Conservation (phyloP, 2,113 vertebrate species). For the Myiagra hebetior region DNA sequence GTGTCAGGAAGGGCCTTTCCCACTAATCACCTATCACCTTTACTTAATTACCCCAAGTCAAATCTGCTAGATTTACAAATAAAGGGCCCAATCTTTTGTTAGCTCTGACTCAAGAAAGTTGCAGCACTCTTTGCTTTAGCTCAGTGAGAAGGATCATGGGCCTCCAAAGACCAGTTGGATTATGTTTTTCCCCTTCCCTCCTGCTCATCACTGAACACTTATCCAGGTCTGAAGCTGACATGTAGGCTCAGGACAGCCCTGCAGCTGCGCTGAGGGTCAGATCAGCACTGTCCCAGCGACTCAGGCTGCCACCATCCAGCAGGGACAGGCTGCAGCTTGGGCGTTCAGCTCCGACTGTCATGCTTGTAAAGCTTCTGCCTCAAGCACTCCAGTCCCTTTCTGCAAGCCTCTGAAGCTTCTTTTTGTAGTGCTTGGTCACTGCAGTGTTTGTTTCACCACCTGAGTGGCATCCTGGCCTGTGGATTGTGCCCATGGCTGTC, state of each 20-base stretch:
- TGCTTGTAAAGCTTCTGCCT: background rate
- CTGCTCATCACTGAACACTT: background rate
- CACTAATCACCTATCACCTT: background rate
- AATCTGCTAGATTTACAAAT: background rate
- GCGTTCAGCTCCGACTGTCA: fast-evolving
- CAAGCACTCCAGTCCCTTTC: background rate
- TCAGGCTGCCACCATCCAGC: background rate
- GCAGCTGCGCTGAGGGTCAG: background rate
- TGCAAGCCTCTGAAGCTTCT: background rate
- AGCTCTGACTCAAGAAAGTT: background rate
- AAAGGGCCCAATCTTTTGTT: background rate
- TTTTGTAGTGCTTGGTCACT: background rate
- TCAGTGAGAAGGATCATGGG: background rate
- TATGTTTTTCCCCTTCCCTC: background rate
- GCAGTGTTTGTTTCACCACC: background rate
- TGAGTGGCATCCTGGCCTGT: background rate
- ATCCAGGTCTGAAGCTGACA: background rate
- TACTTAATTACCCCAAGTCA: background rate
- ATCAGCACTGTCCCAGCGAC: fast-evolving
- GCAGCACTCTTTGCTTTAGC: background rate
- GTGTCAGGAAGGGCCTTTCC: background rate
- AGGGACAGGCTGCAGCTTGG: background rate
- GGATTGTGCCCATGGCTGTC: background rate
- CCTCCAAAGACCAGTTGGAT: background rate
- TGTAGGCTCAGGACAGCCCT: background rate